These are phyloP conservation scores for Hippolais icterina DNA, from an alignment of 2,113 vertebrate genomes.

Conservation along the genomic window DNA sequence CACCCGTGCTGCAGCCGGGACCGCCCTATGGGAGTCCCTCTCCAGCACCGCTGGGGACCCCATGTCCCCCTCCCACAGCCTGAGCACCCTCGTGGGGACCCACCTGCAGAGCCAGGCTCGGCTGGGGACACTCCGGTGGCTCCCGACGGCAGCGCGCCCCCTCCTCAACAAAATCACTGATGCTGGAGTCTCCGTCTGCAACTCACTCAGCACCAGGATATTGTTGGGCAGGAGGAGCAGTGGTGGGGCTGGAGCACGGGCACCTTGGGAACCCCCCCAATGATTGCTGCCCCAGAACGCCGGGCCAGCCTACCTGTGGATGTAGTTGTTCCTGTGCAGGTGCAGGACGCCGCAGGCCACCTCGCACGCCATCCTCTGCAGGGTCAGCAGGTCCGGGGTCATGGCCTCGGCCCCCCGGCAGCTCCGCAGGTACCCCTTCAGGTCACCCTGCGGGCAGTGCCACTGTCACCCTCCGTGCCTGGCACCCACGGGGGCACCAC, in stretches of 20 bases:
- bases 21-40: background rate
- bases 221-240: conserved; percentile 83
- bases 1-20: background rate
- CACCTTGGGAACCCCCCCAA: background rate
- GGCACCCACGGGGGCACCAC: fast-evolving
- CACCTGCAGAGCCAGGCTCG: background rate
- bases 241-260: background rate
- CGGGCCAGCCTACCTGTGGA: conserved; percentile 81
- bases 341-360: conserved; percentile 89
- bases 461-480: background rate
- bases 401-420: conserved; percentile 80
- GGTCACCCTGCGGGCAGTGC: conserved; percentile 82
- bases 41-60: background rate
- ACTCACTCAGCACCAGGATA: conserved; percentile 99
- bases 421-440: conserved; percentile 93
- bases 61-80: fast-evolving
- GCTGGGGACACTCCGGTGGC: background rate
- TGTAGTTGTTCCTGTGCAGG: conserved; percentile 90
- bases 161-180: conserved; percentile 99
- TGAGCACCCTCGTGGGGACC: background rate
- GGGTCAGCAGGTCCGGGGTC: conserved; percentile 84
- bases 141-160: conserved; percentile 67
- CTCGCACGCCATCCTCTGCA: conserved; percentile 94
- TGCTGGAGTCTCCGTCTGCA: conserved; percentile 90
- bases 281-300: fast-evolving